Evolutionary conservation across 2,113 vertebrate genomes (phyloP), one percentile per base, ranked within the genome.

Genomic region (Euleptes europaea): DNA sequence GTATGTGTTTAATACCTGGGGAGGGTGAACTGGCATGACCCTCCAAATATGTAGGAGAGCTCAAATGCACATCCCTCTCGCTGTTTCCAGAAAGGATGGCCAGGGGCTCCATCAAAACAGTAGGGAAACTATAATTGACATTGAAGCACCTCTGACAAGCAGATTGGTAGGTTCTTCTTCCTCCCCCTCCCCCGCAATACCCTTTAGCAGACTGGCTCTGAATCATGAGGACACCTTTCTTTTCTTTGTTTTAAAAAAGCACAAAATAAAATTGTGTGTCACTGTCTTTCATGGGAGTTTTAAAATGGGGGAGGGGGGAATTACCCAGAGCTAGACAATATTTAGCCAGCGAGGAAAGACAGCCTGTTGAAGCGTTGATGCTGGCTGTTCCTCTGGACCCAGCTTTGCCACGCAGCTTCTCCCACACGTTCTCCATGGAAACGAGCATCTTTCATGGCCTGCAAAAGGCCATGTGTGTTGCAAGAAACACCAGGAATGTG

Each of bases 371-470:
- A 13, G 77, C 78, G 5, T 0, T 72, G 47, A 57, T n/a, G 66
- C 67, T 79, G 66, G 44, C 89, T 84, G 31, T 90, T 85, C 80
- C 81, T 86, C 88, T 54, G 86, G 90, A 88, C 87, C 83, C 72
- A 80, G 69, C 78, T 35, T 88, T 92, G 80, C 69, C 90, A n/a
- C 72, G 88, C 51, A 57, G n/a, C 54, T 88, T 74, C 87, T 94
- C 91, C 89, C 90, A 92, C 92, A 82, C 63, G 0, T 92, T 94
- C 90, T 92, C 92, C 93, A 94, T 94, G 92, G 94, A 94, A 95
- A 93, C 92, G 76, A 92, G 90, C 88, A 91, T 80, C 89, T 92
- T 90, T 86, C 80, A 19, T 74, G 80, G 87, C 86, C 87, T 83
- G 86, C 87, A 82, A 90, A 88, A 90, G 91, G 92, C 86, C 84